phyloP scores from a whole-genome alignment of 2,888 invertebrate genomes.

The Priocnemis perturbator region DNA sequence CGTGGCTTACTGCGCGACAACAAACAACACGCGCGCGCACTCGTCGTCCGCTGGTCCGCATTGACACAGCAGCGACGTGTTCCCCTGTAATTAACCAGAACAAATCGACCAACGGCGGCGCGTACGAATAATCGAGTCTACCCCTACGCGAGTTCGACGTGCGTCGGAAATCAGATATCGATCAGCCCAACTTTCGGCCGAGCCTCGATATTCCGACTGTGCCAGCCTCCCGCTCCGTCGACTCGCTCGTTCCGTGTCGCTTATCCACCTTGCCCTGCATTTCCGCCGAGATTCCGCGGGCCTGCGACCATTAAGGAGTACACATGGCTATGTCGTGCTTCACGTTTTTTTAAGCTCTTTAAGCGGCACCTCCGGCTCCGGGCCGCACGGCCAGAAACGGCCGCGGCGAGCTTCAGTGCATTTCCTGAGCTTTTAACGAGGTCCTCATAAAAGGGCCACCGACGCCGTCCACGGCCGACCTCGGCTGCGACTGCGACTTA shows the following conservation, averaged over 20 bases:
- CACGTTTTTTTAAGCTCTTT: constrained; percentile 61
- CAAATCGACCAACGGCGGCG: too few relatives aligned
- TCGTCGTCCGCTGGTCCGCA: too few relatives aligned
- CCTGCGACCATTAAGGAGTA: constrained; percentile 63
- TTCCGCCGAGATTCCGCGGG: constrained; percentile 37
- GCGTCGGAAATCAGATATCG: too few relatives aligned
- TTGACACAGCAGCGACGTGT: too few relatives aligned
- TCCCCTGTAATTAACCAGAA: too few relatives aligned
- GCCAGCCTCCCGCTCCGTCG: too few relatives aligned
- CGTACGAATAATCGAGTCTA: too few relatives aligned
- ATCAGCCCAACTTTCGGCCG: too few relatives aligned
- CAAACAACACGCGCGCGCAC: not conserved
- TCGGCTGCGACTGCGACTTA: not conserved
- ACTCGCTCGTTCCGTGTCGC: too few relatives aligned
- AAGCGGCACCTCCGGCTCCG: constrained; percentile 58
- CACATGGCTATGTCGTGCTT: constrained; percentile 54
- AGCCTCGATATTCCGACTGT: too few relatives aligned
- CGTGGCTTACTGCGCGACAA: not conserved
- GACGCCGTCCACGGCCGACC: not conserved
- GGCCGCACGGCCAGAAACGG: constrained; percentile 37
- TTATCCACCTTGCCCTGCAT: too few relatives aligned
- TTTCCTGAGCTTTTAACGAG: constrained; percentile 69
- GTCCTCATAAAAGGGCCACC: constrained; percentile 54
- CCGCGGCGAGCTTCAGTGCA: constrained; percentile 55
- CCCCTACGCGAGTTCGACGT: too few relatives aligned